Conservation (phyloP, 2,888 invertebrate genomes). For the Eueremaeus valkanovi region DNA sequence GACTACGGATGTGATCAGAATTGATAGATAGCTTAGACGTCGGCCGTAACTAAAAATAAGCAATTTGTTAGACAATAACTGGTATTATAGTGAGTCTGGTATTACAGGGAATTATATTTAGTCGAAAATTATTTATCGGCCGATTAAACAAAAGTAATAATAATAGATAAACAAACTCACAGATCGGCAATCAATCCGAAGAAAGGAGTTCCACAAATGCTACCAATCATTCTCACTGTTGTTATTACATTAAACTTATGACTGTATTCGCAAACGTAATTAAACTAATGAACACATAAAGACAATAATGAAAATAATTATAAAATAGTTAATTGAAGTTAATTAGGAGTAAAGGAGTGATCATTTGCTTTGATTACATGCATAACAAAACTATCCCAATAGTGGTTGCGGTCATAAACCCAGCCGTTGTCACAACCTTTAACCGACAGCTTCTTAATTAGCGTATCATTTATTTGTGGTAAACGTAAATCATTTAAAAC, state of each 20-base stretch:
- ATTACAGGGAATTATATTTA: too few relatives aligned
- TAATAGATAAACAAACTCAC: constrained; percentile 25
- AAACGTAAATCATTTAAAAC: constrained; percentile 16
- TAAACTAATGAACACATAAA: constrained; percentile 23
- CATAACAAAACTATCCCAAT: constrained; percentile 38
- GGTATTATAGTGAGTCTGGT: too few relatives aligned
- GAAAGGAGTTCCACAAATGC: constrained; percentile 5
- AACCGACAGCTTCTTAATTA: not conserved
- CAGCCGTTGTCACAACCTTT: constrained; percentile 38
- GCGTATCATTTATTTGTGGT: not conserved
- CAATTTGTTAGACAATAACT: too few relatives aligned
- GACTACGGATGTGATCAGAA: not conserved
- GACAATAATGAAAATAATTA: not conserved
- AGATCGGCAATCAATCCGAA: constrained; percentile 32
- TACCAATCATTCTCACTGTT: not conserved
- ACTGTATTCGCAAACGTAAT: constrained; percentile 33
- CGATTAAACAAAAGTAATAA: too few relatives aligned
- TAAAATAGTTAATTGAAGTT: not conserved
- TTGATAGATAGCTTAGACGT: not conserved
- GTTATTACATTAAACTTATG: constrained; percentile 16
- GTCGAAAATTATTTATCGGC: too few relatives aligned
- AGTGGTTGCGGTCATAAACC: constrained; percentile 34
- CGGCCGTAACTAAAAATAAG: not conserved
- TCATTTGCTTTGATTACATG: constrained; percentile 32
- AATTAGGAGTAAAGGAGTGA: too few relatives aligned